These are phyloP conservation scores for Gymnosoma rotundatum DNA, from an alignment of 2,888 invertebrate species.

Conservation along the genomic window DNA sequence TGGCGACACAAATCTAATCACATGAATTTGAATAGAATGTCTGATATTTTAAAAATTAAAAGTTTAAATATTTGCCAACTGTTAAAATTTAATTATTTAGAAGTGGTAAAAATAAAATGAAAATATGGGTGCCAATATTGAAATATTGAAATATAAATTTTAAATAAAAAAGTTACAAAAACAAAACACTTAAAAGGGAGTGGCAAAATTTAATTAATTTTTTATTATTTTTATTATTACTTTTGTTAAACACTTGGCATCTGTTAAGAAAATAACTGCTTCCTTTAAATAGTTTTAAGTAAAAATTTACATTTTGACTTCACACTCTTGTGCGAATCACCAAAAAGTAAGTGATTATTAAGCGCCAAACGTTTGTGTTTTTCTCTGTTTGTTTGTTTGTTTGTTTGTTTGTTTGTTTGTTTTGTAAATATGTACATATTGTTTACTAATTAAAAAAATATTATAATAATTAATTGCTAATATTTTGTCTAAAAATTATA, in stretches of 20 bases:
- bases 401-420: too few relatives aligned
- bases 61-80: constrained; percentile 43
- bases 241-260: constrained; percentile 6
- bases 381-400: too few relatives aligned
- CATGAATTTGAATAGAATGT: constrained; percentile 30
- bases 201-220: constrained; percentile 42
- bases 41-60: constrained; percentile 40
- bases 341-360: constrained; percentile 48
- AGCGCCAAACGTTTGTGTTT: constrained; percentile 38
- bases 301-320: constrained; percentile 61
- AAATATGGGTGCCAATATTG: constrained; percentile 23
- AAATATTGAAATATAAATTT: constrained; percentile 43
- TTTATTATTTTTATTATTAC: neutral
- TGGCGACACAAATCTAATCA: constrained; percentile 4
- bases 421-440: neutral
- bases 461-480: neutral
- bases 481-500: neutral
- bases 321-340: constrained; percentile 67
- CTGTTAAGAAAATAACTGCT: constrained; percentile 6
- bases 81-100: constrained; percentile 36
- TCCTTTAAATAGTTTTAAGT: constrained; percentile 2
- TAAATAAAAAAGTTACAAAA: constrained; percentile 10
- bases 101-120: neutral
- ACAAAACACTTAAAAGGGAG: constrained; percentile 41
- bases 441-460: neutral